phyloP scores from a whole-genome alignment of 64 coral and sea anemone genomes.

The Hydrozoanthus tunicans region DNA sequence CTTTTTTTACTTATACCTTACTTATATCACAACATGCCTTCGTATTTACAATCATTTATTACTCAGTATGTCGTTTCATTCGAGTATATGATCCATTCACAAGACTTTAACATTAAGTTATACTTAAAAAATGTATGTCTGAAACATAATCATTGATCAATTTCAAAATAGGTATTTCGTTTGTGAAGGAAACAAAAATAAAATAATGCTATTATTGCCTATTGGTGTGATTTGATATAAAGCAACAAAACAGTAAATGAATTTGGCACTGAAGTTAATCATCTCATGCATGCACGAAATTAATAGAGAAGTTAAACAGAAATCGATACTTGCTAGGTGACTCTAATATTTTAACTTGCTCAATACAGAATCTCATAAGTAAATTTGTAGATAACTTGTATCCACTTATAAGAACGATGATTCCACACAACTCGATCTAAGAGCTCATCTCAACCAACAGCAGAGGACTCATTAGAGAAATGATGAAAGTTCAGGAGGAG shows the following conservation, averaged over 20 bases:
- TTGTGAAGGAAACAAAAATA: slow-evolving; percentile 1
- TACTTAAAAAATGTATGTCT: neutral
- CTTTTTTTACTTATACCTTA: slow-evolving; percentile 12
- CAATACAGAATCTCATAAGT: slow-evolving; percentile 5
- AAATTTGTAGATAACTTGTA: slow-evolving; percentile 7
- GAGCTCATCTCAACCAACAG: no score
- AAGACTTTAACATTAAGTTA: neutral
- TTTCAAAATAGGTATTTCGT: slow-evolving; percentile 10
- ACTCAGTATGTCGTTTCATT: slow-evolving; percentile 2
- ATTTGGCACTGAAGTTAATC: neutral
- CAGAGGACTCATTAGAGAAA: no score
- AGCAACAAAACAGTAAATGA: neutral
- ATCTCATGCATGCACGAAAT: slow-evolving; percentile 16
- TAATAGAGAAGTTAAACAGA: neutral
- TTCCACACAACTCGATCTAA: no score
- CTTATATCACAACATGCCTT: neutral
- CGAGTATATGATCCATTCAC: neutral
- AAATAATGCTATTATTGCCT: neutral
- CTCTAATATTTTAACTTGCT: slow-evolving; percentile 8
- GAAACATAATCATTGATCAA: neutral
- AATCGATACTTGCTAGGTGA: slow-evolving; percentile 1
- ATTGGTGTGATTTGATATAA: slow-evolving; percentile 2
- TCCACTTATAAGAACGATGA: neutral
- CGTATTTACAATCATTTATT: slow-evolving; percentile 20
- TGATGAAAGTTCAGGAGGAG: no score